phyloP scores from a whole-genome alignment of 1,140 invertebrate genomes.

The Colletes gigas region DNA sequence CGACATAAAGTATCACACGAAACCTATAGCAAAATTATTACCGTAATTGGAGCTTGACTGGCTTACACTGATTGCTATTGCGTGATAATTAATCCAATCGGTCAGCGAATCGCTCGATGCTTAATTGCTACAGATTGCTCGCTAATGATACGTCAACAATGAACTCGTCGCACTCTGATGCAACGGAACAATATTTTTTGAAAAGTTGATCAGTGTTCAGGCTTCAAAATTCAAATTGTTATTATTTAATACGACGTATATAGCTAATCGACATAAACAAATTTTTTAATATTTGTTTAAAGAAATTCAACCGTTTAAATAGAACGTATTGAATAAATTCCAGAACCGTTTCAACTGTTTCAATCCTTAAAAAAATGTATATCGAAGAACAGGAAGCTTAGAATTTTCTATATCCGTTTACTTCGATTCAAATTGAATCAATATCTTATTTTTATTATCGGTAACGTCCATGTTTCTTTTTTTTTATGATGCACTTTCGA shows the following conservation, averaged over 20 bases:
- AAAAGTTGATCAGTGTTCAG: not conserved
- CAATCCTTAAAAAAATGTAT: too few species aligned
- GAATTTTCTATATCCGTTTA: not conserved
- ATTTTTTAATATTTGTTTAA: too few species aligned
- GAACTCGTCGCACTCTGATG: not conserved
- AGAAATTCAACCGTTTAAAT: too few species aligned
- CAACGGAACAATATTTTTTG: not conserved
- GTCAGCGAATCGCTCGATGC: not conserved
- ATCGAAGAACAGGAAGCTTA: not conserved
- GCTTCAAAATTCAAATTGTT: too few species aligned
- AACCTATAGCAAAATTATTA: slow-evolving; percentile 32
- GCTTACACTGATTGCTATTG: slow-evolving; percentile 19
- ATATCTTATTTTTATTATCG: not conserved
- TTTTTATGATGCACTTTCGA: slow-evolving; percentile 6
- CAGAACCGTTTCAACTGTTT: too few species aligned
- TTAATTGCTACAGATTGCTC: slow-evolving; percentile 14
- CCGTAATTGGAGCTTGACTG: slow-evolving; percentile 45
- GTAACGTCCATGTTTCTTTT: not conserved
- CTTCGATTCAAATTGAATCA: too few species aligned
- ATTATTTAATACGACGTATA: too few species aligned
- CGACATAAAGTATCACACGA: not conserved
- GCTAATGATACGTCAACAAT: not conserved
- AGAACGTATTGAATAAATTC: too few species aligned
- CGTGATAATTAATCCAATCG: slow-evolving; percentile 28
- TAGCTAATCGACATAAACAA: too few species aligned